Conservation (phyloP, 2,888 invertebrate species). For the Nasonovia ribisnigri region DNA sequence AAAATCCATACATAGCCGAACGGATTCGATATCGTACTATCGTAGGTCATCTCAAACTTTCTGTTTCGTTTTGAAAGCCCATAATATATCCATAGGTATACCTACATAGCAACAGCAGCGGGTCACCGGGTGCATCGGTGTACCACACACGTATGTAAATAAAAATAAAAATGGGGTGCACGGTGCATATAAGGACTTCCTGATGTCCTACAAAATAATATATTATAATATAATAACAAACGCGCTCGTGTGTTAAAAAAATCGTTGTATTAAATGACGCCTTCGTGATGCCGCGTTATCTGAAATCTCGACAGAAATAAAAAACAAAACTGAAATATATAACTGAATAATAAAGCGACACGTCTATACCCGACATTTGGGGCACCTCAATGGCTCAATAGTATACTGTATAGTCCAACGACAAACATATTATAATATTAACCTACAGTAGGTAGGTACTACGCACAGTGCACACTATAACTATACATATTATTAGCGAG, state of each 20-base stretch:
- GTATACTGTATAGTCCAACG: neutral
- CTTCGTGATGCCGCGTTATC: neutral
- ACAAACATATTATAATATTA: neutral
- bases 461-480: neutral
- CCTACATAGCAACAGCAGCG: neutral
- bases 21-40: neutral
- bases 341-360: neutral
- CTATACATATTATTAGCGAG: neutral
- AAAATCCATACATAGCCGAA: neutral
- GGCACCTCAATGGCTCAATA: neutral
- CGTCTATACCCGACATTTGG: neutral
- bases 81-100: neutral
- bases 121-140: constrained; percentile 1
- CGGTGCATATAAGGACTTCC: constrained; percentile 47
- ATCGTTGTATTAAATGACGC: neutral
- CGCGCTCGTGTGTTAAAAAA: neutral
- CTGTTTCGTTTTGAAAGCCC: neutral
- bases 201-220: constrained; percentile 31
- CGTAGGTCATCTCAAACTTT: neutral
- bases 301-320: neutral
- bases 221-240: neutral
- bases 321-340: neutral
- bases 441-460: neutral
- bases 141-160: neutral
- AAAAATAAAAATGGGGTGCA: neutral